Evolutionary conservation across 2,797 vertebrate genomes (phyloP).

Genomic region (Serranus cabrilla): DNA sequence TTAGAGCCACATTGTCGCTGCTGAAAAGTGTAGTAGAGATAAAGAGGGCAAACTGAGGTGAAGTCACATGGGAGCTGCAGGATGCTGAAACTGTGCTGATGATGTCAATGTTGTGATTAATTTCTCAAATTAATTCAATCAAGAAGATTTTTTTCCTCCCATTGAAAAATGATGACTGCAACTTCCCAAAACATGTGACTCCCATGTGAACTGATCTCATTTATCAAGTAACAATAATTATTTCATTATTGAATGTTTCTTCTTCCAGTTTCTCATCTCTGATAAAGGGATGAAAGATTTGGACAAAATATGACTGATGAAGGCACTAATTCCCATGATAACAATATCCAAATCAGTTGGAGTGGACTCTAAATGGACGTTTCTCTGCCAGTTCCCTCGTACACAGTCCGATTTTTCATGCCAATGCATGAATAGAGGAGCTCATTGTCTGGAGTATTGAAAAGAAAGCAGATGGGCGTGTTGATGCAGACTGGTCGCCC

Average conservation of each 20-base stretch:
- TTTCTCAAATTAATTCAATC: constrained; percentile 28
- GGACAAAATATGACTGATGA: constrained; percentile 27
- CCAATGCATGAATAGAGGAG: no score
- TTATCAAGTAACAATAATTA: background rate
- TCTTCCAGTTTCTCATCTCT: constrained; percentile 6
- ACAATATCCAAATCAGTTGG: no score
- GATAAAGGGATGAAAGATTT: background rate
- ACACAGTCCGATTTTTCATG: no score
- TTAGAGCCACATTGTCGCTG: constrained; percentile 49
- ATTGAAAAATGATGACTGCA: constrained; percentile 38
- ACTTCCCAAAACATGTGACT: constrained; percentile 33
- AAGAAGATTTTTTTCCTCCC: background rate
- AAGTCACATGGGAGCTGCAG: constrained; percentile 38
- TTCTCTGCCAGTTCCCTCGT: no score
- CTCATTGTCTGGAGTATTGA: no score
- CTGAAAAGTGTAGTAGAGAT: constrained; percentile 27
- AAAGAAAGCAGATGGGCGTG: no score
- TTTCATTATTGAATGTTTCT: constrained; percentile 6
- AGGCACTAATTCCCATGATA: constrained; percentile 3
- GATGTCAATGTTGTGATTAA: constrained; percentile 34
- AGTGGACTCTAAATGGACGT: no score
- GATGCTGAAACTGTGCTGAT: constrained; percentile 33
- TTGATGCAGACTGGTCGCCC: no score
- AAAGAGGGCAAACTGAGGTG: constrained; percentile 36
- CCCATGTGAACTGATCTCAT: constrained; percentile 35